Base-by-base conservation (phyloP, 2,888 invertebrate genomes). In the Trichogramma dendrolimi region DNA sequence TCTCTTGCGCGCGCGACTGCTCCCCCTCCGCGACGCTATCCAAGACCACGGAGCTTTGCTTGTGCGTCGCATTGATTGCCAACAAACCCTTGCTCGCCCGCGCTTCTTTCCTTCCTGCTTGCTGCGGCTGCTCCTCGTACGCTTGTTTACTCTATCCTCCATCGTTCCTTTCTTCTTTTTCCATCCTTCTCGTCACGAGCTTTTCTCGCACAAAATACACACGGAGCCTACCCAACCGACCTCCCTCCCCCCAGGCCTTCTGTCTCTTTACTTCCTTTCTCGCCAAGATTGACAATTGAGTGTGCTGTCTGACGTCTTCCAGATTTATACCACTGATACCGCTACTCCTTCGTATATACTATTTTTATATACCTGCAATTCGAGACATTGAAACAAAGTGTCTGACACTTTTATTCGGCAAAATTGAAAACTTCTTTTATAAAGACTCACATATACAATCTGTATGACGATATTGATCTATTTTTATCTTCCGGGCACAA, bases 51-150 rank as follows among this genome's bases (percentile, higher is more conserved):
- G 72, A 72, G 74, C 73, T 74, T 74, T 75, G 75, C 76, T 76
- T 75, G 72, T 71, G 75, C 75, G 71, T 68, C 77, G 78, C 78
- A 79, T 79, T 79, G 79, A 79, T 79, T 79, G 78, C 78, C 76
- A 76, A 75, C 78, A 75, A 77, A 70, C 74, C 73, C 71, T 27
- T 68, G 70, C 69, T 62, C 46, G 48, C 62, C 57, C 60, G 43
- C 48, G 55, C 64, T 63, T 64, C 60, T 63, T 52, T 48, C 55
- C 51, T 14, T 58, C 49, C 58, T 60, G 55, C 57, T 51, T 58
- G 50, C 57, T 48, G 49, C 65, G 60, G 56, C 58, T 60, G 54
- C 27, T 27, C 27, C 27, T 27, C 27, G 27, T 27, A 27, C 48
- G 55, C 64, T 63, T 64, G 60, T 63, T 52, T 48, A 53, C 51